These are phyloP conservation scores for Cetoscarus ocellatus DNA, from an alignment of 2,797 vertebrate species.

Conservation along the genomic window DNA sequence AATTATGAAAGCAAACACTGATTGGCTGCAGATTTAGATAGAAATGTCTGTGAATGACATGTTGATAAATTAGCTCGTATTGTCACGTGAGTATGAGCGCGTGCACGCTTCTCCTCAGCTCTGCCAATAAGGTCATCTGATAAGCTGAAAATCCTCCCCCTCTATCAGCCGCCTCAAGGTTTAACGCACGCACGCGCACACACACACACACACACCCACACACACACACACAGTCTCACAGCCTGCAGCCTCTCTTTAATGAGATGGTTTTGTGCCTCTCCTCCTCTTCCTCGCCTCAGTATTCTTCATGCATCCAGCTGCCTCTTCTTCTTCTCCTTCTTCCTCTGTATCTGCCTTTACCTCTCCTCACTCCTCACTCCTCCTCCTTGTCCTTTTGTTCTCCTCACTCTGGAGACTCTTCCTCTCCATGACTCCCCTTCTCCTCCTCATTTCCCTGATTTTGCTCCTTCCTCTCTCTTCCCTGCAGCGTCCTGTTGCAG, in stretches of 20 bases:
- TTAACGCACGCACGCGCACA: not conserved
- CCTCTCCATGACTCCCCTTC: not conserved
- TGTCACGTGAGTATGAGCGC: not conserved
- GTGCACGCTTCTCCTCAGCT: slow-evolving; percentile 16
- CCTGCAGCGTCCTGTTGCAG: not conserved
- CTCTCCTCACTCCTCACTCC: not conserved
- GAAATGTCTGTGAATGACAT: slow-evolving; percentile 19
- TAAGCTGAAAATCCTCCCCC: slow-evolving; percentile 69
- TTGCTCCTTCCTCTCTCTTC: not conserved
- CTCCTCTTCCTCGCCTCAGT: not conserved
- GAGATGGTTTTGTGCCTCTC: slow-evolving; percentile 5
- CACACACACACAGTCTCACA: slow-evolving; percentile 6
- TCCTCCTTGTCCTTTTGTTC: not conserved
- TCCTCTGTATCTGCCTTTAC: not conserved
- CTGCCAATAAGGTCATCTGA: slow-evolving; percentile 70
- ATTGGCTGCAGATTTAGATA: slow-evolving; percentile 1
- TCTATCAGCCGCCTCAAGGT: slow-evolving; percentile 17
- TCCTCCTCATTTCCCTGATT: not conserved
- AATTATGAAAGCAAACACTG: not conserved
- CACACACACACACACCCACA: slow-evolving; percentile 7
- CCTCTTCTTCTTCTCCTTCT: not conserved
- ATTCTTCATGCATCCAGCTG: too few relatives aligned
- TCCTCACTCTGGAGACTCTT: too few relatives aligned
- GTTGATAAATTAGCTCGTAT: slow-evolving; percentile 10
- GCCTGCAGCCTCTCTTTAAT: slow-evolving; percentile 27